Evolutionary conservation across 2,888 invertebrate genomes (phyloP).

Genomic region (Netelia fuscicornis): DNA sequence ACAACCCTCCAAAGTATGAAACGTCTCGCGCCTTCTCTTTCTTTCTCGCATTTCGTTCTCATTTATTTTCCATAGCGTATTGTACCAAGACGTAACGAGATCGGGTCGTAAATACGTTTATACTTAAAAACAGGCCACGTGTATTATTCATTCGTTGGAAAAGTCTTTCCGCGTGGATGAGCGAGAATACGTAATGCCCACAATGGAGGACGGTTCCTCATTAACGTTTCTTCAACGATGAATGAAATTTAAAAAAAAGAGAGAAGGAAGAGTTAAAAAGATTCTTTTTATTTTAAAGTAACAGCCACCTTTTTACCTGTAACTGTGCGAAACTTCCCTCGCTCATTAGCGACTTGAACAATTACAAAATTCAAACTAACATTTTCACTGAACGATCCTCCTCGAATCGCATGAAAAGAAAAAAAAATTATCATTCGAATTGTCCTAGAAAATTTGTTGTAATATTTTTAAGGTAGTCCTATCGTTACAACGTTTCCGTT

Average conservation of each 20-base stretch:
- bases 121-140: slow-evolving; percentile 29
- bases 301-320: background rate
- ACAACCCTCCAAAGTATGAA: slow-evolving; percentile 11
- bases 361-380: background rate
- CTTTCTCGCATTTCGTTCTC: slow-evolving; percentile 6
- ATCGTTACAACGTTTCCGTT: no score
- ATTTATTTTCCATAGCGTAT: slow-evolving; percentile 44
- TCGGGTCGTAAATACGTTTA: slow-evolving; percentile 52
- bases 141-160: slow-evolving; percentile 42
- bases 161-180: background rate
- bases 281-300: background rate
- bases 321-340: background rate
- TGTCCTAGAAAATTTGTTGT: no score
- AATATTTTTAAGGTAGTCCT: no score
- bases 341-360: background rate
- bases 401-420: background rate
- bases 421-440: background rate
- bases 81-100: slow-evolving; percentile 51
- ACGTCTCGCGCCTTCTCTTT: background rate
- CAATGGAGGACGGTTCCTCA: slow-evolving; percentile 46
- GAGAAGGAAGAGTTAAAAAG: background rate
- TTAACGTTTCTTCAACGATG: slow-evolving; percentile 52
- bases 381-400: background rate
- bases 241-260: background rate
- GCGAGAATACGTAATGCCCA: slow-evolving; percentile 31